A percentile compares a stretch with the other conserved stretches of the same genome.
phyloP scores from a whole-genome alignment of 2,113 vertebrate genomes.

The Myotis lucifugus region DNA sequence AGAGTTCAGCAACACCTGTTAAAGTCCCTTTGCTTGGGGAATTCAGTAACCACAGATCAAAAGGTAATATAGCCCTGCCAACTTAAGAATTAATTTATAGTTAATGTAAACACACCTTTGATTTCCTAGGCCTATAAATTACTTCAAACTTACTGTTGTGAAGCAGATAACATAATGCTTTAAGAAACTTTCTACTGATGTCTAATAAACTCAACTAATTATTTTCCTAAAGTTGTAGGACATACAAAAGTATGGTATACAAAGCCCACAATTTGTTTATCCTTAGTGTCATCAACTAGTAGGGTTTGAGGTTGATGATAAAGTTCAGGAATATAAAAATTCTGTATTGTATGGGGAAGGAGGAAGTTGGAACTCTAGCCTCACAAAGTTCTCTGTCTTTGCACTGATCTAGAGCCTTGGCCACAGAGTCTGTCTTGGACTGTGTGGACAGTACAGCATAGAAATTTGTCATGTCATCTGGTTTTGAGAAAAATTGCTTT shows the following conservation, averaged over 20 bases:
- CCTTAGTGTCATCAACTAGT: neutral
- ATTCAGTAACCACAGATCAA: constrained; percentile 88
- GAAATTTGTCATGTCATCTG: neutral
- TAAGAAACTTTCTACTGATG: neutral
- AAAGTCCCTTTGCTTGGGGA: constrained; percentile 90
- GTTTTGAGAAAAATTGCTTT: constrained; percentile 44
- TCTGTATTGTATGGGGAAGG: neutral
- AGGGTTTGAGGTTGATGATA: neutral
- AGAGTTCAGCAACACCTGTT: constrained; percentile 92
- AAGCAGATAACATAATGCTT: neutral
- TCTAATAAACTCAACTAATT: neutral
- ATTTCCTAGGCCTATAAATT: neutral
- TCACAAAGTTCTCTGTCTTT: neutral
- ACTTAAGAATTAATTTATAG: neutral
- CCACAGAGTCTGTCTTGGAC: neutral
- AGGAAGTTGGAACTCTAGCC: neutral
- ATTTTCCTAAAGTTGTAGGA: neutral
- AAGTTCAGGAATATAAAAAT: neutral
- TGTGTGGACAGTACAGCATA: neutral
- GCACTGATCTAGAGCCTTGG: neutral
- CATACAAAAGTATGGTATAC: neutral
- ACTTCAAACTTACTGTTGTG: neutral
- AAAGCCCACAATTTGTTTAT: constrained; percentile 2
- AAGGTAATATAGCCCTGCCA: constrained; percentile 85
- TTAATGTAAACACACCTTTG: neutral